phyloP scores from a whole-genome alignment of 2,797 vertebrate genomes.

The Darevskia nairensis region DNA sequence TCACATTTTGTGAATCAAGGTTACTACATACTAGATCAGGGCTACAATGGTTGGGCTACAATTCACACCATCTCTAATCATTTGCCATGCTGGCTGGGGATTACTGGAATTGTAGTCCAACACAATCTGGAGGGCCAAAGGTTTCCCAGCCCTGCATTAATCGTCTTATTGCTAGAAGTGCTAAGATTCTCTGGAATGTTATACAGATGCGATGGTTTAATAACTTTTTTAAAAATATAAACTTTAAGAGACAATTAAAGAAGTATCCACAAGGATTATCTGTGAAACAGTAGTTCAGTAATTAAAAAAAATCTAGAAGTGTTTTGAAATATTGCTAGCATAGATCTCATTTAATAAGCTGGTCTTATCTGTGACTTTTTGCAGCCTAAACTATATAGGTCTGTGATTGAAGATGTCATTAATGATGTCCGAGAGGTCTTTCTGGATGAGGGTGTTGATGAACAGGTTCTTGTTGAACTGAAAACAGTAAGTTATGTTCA shows the following conservation, averaged over 20 bases:
- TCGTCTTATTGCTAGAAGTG: background rate
- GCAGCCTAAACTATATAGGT: constrained; percentile 95
- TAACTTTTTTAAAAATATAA: background rate
- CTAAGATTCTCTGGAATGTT: background rate
- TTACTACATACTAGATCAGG: background rate
- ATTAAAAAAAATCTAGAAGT: background rate
- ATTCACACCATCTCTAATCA: too few species aligned
- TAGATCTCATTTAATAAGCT: background rate
- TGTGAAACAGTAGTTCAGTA: background rate
- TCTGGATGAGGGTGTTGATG: constrained; percentile 97
- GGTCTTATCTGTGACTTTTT: constrained; percentile 33
- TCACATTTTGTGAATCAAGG: background rate
- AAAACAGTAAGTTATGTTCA: constrained; percentile 87
- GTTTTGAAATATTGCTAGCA: background rate
- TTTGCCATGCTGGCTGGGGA: too few species aligned
- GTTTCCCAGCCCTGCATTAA: too few species aligned
- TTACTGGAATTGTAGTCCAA: too few species aligned
- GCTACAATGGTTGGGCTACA: too few species aligned
- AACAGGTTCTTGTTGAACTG: constrained; percentile 96
- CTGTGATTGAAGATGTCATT: constrained; percentile 98
- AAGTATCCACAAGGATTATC: background rate
- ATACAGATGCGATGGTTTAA: background rate
- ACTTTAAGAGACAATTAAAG: background rate
- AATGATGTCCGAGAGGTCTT: constrained; percentile 97
- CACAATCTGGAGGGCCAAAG: too few species aligned